Evolutionary conservation across 1,140 invertebrate genomes (phyloP).

Genomic region (Temnothorax nylanderi): DNA sequence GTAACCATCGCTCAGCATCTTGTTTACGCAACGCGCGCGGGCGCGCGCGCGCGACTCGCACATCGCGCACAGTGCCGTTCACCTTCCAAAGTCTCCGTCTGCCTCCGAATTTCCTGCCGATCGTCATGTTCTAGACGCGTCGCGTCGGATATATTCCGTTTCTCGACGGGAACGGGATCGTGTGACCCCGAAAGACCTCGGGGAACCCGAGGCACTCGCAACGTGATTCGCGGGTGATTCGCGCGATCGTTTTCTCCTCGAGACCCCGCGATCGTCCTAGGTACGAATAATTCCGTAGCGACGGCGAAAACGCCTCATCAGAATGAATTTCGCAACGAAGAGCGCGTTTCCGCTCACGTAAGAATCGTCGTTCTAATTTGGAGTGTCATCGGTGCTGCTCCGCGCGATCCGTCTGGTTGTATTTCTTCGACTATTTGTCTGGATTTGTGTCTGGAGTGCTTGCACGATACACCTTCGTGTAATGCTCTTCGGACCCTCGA

Average conservation of each 20-base stretch:
- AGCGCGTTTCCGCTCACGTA: neutral
- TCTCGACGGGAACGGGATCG: neutral
- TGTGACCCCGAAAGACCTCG: neutral
- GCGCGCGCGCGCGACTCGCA: too few relatives aligned
- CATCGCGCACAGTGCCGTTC: neutral
- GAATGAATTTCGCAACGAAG: neutral
- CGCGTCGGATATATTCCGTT: neutral
- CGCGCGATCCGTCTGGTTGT: neutral
- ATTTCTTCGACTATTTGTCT: too few relatives aligned
- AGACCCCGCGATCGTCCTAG: neutral
- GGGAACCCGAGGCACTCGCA: neutral
- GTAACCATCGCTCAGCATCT: neutral
- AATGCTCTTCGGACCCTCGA: neutral
- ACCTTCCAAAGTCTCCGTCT: neutral
- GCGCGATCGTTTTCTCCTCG: neutral
- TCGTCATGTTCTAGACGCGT: too few relatives aligned
- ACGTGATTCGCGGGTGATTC: conserved; percentile 7
- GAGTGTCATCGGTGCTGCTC: neutral
- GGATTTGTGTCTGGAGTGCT: neutral
- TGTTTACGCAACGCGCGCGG: neutral
- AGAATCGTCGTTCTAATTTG: conserved; percentile 2
- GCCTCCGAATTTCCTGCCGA: neutral
- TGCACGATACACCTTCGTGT: neutral
- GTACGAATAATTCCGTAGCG: neutral
- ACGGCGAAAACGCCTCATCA: neutral